Percentiles rank a stretch among this genome's conserved stretches.
phyloP scores from a whole-genome alignment of 2,888 invertebrate species.

The Zootermopsis nevadensis region DNA sequence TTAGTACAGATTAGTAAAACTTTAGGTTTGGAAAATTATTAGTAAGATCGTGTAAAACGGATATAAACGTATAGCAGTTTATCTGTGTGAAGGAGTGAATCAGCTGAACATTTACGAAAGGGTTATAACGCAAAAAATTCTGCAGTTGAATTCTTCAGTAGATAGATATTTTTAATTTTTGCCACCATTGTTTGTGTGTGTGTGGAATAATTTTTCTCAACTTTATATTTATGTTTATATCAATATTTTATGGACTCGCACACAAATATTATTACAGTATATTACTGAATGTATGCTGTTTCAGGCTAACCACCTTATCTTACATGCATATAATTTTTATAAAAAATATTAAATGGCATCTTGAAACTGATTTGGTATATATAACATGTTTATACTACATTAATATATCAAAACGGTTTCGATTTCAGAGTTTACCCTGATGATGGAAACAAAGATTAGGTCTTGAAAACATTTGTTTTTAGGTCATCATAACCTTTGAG shows the following conservation, averaged over 20 bases:
- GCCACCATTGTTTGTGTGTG: background rate
- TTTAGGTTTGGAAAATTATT: conserved; percentile 49
- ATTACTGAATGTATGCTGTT: too few relatives aligned
- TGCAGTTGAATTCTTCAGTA: background rate
- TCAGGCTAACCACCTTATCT: too few relatives aligned
- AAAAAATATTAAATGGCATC: too few relatives aligned
- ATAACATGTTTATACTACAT: too few relatives aligned
- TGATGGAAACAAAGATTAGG: background rate
- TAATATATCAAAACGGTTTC: too few relatives aligned
- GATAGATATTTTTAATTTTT: background rate
- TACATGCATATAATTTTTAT: too few relatives aligned
- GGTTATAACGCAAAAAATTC: background rate
- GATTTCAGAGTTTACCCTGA: background rate
- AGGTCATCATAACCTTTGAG: too few relatives aligned
- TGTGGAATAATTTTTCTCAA: background rate
- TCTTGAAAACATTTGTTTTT: too few relatives aligned
- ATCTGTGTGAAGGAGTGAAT: background rate
- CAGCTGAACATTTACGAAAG: background rate
- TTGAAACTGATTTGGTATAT: too few relatives aligned
- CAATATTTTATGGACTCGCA: background rate
- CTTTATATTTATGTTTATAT: background rate
- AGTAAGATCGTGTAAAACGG: background rate
- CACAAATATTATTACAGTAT: background rate
- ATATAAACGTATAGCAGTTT: background rate
- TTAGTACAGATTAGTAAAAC: conserved; percentile 54